Evolutionary conservation across 2,888 invertebrate species (phyloP), one percentile per base, ranked within the genome.

Genomic region (Abscondita cerata): DNA sequence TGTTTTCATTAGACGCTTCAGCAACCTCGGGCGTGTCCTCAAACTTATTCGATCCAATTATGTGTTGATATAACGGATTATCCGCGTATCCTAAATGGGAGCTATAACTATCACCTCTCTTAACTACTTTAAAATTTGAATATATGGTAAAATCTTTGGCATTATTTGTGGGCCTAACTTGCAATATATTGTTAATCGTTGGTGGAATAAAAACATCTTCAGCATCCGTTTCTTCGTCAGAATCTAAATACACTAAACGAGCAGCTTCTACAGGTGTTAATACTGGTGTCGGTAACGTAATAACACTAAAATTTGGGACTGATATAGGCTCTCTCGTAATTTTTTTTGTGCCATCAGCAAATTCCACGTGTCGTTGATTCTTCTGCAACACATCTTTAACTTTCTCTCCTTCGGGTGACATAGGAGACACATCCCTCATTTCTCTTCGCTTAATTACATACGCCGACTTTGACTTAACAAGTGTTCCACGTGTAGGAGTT

Each of bases 271-370:
- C 84, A 0, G 90, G 89, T 0, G 89, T 88, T 48, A 89, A 79
- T 15, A 85, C 86, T 6, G 88, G 88, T 1, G 88, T 87, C 31
- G 87, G 87, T 36, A 87, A 78, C 2, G 85, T 83, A 69, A 89
- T 81, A 5, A 73, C 63, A 57, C 86, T 86, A 75, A 90, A 90
- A 77, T 91, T 90, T 68, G 91, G 90, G 70, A 90, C 90, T 2
- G 90, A 91, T 48, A 88, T 85, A 0, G 89, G 89, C 71, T 90
- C 90, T 52, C 89, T 82, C 0, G 88, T 81, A 76, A 89, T 81
- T 38, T 73, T 72, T 15, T 70, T 66, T 9, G 65, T 80, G n/a
- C 75, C 70, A 61, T 69, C 73, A 62, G 78, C 80, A 66, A 79
- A 78, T 57, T 81, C 81, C 1, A 80, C 77, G 5, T 76, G 70